Evolutionary conservation across 2,888 invertebrate species (phyloP), one percentile per base, ranked within the genome.

Genomic region (Dyspetes luteomarginatus): DNA sequence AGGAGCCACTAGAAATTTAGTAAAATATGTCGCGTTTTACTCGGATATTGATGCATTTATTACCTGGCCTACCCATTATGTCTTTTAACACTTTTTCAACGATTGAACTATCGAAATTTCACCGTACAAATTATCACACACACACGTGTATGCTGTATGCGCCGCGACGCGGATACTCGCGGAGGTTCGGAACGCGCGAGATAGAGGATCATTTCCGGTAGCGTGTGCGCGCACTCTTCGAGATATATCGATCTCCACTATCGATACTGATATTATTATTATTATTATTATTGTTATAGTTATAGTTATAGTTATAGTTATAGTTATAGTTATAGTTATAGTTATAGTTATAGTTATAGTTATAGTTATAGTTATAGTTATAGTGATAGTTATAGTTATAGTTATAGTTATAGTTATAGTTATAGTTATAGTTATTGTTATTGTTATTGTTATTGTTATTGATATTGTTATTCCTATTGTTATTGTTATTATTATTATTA

Each of bases 41-140:
- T n/a, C n/a, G n/a, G n/a, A n/a, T n/a, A 45, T 50, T 45, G 28
- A 68, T 84, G 30, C 17, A 17, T 24, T 22, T 68, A 48, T 88
- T 85, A 93, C 92, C 92, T 89, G 93, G 93, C 89, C 90, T 92
- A 74, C 93, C 93, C 93, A 93, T 93, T 50, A 17, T 68, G 22
- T 56, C 26, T 17, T n/a, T 58, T 24, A 43, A n/a, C 62, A 81
- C 77, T 76, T 15, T 48, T 65, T 50, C 2, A 74, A 45, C 56
- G 55, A 69, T 43, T 30, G 22, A 81, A 68, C 62, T 15, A 62
- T 56, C 4, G 36, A 36, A 36, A 12, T 41, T 45, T 55, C 26
- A 36, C 50, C 12, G 36, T 12, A 12, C 7, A 15, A 58, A 69
- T 36, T 17, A 15, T 22, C 12, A 41, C 48, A 9, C 30, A 68